Conservation (phyloP, 1,140 invertebrate genomes). For the Amphibalanus amphitrite region DNA sequence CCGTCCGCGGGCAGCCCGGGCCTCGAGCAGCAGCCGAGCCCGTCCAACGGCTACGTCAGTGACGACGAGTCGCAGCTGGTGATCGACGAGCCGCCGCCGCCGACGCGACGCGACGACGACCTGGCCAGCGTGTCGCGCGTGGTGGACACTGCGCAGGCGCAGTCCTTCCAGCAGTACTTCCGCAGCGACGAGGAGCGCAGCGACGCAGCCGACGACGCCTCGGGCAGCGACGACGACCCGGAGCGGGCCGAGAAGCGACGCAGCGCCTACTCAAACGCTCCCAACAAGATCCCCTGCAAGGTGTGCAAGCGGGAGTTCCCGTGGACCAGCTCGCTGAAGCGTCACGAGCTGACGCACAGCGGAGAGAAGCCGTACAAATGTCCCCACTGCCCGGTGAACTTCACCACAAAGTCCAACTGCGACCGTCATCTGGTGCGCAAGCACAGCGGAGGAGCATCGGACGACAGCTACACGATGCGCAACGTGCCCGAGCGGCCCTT, state of each 20-base stretch:
- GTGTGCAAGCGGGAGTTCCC: slow-evolving; percentile 85
- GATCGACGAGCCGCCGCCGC: slow-evolving; percentile 41
- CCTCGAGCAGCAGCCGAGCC: not conserved
- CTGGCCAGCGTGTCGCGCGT: slow-evolving; percentile 55
- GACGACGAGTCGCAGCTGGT: slow-evolving; percentile 29
- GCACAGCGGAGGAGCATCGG: slow-evolving; percentile 40
- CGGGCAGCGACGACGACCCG: slow-evolving; percentile 9
- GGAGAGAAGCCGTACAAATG: slow-evolving; percentile 94
- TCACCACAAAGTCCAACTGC: slow-evolving; percentile 94
- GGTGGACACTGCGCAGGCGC: slow-evolving; percentile 57
- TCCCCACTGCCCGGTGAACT: slow-evolving; percentile 70
- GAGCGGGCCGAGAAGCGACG: slow-evolving; percentile 47
- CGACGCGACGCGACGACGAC: slow-evolving; percentile 27
- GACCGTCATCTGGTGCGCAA: slow-evolving; percentile 81
- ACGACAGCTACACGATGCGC: slow-evolving; percentile 30
- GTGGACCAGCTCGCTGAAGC: slow-evolving; percentile 80
- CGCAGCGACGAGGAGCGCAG: slow-evolving; percentile 15
- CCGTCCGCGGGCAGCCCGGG: not conserved
- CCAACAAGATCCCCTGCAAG: slow-evolving; percentile 71
- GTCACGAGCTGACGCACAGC: slow-evolving; percentile 83
- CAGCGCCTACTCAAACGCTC: slow-evolving; percentile 87
- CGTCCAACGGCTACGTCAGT: not conserved
- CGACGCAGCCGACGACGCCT: not conserved
- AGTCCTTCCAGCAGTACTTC: slow-evolving; percentile 31
- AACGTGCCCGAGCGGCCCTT: slow-evolving; percentile 61